Percentiles rank a stretch among this genome's conserved stretches.
Conservation (phyloP, 37 sponge, comb jelly and placozoan species). For the Aphrocallistes beatrix region DNA sequence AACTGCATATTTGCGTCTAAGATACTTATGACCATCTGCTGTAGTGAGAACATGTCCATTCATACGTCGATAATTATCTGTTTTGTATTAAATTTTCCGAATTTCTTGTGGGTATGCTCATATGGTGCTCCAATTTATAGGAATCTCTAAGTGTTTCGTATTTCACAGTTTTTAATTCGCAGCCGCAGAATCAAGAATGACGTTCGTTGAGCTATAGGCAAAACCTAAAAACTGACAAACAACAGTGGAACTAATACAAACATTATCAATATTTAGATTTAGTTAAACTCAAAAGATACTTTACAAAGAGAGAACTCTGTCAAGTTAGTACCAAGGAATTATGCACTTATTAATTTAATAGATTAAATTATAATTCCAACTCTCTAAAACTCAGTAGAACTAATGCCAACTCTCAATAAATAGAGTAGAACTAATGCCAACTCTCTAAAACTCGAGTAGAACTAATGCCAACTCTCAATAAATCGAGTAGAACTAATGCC, state of each 20-base stretch:
- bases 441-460: not conserved
- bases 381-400: not conserved
- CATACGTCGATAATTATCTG: not conserved
- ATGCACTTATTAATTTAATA: no score
- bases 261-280: no score
- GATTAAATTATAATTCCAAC: no score
- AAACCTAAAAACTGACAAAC: not conserved
- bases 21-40: not conserved
- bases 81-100: not conserved
- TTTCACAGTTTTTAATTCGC: not conserved
- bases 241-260: not conserved
- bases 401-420: not conserved
- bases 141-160: not conserved
- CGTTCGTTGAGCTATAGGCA: not conserved
- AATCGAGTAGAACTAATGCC: not conserved
- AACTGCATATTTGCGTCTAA: not conserved
- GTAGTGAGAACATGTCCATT: not conserved
- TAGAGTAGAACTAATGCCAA: not conserved
- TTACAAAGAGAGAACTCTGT: no score
- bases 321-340: no score
- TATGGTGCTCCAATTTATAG: not conserved
- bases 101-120: not conserved
- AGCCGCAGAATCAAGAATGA: not conserved
- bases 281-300: no score
- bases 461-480: no score